Evolutionary conservation across 2,113 vertebrate species (phyloP), one percentile per base, ranked within the genome.

Genomic region (Pogona vitticeps): DNA sequence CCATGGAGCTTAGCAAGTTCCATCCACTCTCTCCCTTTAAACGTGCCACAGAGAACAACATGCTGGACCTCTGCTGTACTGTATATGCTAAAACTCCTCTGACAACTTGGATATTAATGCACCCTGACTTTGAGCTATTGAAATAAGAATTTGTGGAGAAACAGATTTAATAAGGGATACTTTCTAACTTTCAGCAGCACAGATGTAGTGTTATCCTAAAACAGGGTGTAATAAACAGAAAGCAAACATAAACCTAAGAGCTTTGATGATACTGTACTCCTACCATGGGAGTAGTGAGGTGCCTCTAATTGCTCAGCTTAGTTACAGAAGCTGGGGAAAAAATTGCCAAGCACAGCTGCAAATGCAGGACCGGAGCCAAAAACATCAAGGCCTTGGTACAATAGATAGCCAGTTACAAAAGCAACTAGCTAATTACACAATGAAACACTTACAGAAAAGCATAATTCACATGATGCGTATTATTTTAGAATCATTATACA

Each of bases 361-460:
- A 87, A 88, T 61, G 80, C 31, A 80, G 92, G 87, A 92, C 42
- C 46, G 89, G 0, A 90, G 87, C 85, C 89, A 94, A 92, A 3
- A 83, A 65, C 33, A 68, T 78, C 86, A 91, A 84, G 65, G 77
- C 80, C 17, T 65, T 82, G 83, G 89, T 94, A 91, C 89, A 95
- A 94, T 80, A 92, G 88, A 92, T 61, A 70, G 3, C 2, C 81
- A 92, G 91, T 92, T 87, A 90, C 52, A 85, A 81, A 88, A 83
- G 17, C 9, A 6, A 71, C 65, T 58, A 67, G 90, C 86, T 89
- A 94, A 14, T 42, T 73, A 42, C 28, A 28, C 21, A 88, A 83
- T 63, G 89, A 70, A 91, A 89, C 28, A 71, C 38, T 59, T 79
- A 84, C 67, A 63, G 31, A 76, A 46, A 46, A 12, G 18, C 36